Evolutionary conservation across 2,888 invertebrate species (phyloP).

Genomic region (Rhagium mordax): DNA sequence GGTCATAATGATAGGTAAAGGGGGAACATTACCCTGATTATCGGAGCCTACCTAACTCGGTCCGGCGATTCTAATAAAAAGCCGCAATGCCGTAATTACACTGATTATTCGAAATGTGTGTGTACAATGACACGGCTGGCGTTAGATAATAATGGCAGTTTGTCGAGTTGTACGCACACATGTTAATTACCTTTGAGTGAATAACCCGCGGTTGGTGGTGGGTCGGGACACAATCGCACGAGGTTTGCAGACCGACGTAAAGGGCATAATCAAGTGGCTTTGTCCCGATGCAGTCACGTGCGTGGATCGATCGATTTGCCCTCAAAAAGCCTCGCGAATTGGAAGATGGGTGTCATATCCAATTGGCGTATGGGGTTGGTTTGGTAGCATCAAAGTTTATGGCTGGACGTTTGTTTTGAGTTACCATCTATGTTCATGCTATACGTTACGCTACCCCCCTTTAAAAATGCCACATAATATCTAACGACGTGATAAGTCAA

Average conservation of each 20-base stretch:
- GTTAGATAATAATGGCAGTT: constrained; percentile 32
- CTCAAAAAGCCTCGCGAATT: neutral
- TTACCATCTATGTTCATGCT: too few relatives aligned
- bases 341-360: too few relatives aligned
- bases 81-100: constrained; percentile 24
- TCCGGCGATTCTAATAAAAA: constrained; percentile 32
- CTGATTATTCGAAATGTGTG: constrained; percentile 32
- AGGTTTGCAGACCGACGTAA: constrained; percentile 9
- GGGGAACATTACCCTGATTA: constrained; percentile 33
- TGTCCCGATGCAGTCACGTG: constrained; percentile 2
- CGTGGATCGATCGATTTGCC: neutral
- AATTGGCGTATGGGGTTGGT: neutral
- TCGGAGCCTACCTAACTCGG: constrained; percentile 21
- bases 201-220: constrained; percentile 27
- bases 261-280: constrained; percentile 26
- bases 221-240: constrained; percentile 19
- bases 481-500: too few relatives aligned
- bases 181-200: constrained; percentile 29
- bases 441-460: too few relatives aligned
- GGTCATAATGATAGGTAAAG: constrained; percentile 23
- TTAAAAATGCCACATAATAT: too few relatives aligned
- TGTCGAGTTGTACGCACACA: constrained; percentile 33
- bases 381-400: too few relatives aligned
- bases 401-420: too few relatives aligned
- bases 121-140: constrained; percentile 33